phyloP scores from a whole-genome alignment of 2,888 invertebrate genomes.

The Arrhopalites spinosus region DNA sequence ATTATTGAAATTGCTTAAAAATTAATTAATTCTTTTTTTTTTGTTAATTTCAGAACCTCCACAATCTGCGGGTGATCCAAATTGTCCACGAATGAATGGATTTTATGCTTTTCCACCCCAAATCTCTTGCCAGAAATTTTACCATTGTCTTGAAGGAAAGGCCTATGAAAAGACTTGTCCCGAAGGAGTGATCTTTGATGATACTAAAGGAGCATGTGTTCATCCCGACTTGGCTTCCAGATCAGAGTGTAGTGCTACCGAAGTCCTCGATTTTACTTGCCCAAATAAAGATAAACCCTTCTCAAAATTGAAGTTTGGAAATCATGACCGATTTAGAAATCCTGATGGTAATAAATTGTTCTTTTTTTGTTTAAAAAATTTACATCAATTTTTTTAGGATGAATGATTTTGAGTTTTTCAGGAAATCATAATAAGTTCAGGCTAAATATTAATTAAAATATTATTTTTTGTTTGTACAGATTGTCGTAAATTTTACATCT shows the following conservation, averaged over 20 bases:
- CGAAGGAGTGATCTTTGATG: conserved; percentile 58
- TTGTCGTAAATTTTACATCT: too few species aligned
- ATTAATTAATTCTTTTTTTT: not conserved
- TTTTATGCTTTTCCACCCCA: conserved; percentile 53
- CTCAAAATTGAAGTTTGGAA: conserved; percentile 52
- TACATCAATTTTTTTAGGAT: too few species aligned
- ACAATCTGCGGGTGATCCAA: conserved; percentile 70
- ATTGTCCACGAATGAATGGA: conserved; percentile 54
- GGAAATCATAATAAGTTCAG: too few species aligned
- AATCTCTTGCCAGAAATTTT: conserved; percentile 58
- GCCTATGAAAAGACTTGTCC: conserved; percentile 57
- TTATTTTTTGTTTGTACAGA: too few species aligned
- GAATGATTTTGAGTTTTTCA: too few species aligned
- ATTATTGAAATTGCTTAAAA: too few species aligned
- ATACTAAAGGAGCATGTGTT: conserved; percentile 54
- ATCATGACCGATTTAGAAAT: conserved; percentile 55
- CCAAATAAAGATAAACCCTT: conserved; percentile 52
- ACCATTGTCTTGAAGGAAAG: conserved; percentile 44
- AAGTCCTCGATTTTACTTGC: conserved; percentile 53
- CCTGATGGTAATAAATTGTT: conserved; percentile 63
- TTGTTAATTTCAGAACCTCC: conserved; percentile 66
- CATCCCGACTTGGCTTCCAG: conserved; percentile 54
- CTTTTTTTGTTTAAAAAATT: too few species aligned
- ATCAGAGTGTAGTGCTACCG: conserved; percentile 45
- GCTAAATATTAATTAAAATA: too few species aligned